Base-by-base conservation (phyloP, 1,140 invertebrate genomes). In the Scaptomyza graminum region DNA sequence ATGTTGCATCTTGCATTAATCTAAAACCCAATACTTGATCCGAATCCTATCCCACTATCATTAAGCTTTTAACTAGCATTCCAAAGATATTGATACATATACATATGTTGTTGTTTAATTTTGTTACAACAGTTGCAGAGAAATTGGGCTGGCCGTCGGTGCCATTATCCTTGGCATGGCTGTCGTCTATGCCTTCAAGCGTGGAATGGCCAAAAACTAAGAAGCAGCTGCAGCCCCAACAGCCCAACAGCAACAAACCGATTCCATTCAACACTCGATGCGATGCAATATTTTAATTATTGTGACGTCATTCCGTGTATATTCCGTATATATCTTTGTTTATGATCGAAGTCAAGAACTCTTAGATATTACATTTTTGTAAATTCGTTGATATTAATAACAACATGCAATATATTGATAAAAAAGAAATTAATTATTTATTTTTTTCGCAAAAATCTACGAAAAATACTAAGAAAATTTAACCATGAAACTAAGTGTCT, bases 101-200 rank as follows among this genome's bases (percentile, higher is more conserved):
- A n/a, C n/a, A n/a, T n/a, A n/a, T n/a, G n/a, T n/a, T 49, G 11
- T 9, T 22, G 6, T 43, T 47, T 25, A 16, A 59, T 43, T 72
- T 59, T 54, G 16, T 75, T 51, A 59, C 61, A 87, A 63, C 79
- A 92, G 90, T 62, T 91, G 83, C 47, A 90, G 79, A 28, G 52
- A 84, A 75, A 64, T 85, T 88, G 78, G 92, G 85, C 61, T 93
- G 76, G 90, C 88, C 74, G 37, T 73, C 81, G 51, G 50, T 79
- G 55, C 82, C 28, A 65, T 92, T 18, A 37, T 92, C 5, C 65
- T 93, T 31, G 92, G 92, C 13, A 34, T 93, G 25, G 83, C 74
- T 0, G 43, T 89, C 9, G 67, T 90, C 43, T 90, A 83, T 70
- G 52, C 69, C 18, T 50, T 90, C 22, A 76, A 72, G n/a, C 79